Conservation (phyloP, 2,888 invertebrate species). For the Hipparchia sbordonii region DNA sequence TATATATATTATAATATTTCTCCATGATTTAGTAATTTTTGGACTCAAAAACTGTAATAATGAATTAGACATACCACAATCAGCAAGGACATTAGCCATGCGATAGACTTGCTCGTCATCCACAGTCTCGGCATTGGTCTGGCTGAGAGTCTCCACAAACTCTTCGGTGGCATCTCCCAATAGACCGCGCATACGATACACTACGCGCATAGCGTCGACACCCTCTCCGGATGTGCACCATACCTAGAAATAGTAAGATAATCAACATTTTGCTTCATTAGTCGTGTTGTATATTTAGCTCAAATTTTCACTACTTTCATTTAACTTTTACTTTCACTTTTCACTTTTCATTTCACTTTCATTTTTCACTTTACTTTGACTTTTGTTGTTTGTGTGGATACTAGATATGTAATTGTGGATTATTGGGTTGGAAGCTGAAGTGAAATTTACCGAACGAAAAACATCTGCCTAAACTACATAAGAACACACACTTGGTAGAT, state of each 20-base stretch:
- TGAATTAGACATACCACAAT: conserved; percentile 62
- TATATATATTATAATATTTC: no score
- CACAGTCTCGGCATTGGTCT: conserved; percentile 92
- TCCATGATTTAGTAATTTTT: background rate
- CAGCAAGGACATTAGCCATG: conserved; percentile 78
- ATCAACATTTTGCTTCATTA: no score
- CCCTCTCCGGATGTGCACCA: conserved; percentile 96
- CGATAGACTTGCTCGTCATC: conserved; percentile 97
- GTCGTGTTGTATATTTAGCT: background rate
- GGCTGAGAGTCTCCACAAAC: conserved; percentile 96
- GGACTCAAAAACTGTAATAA: background rate
- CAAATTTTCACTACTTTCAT: background rate
- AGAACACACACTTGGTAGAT: no score
- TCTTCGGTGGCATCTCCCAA: conserved; percentile 99
- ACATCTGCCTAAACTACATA: no score
- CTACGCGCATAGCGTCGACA: conserved; percentile 97
- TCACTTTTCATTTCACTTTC: no score
- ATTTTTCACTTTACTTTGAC: no score
- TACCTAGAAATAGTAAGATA: conserved; percentile 65
- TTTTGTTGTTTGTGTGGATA: no score
- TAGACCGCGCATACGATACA: conserved; percentile 98
- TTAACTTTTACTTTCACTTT: background rate
- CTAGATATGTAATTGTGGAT: no score
- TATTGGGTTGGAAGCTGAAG: no score
- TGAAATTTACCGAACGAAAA: no score